Conservation (phyloP, 2,888 invertebrate species). For the Ichneumoninae sp. region DNA sequence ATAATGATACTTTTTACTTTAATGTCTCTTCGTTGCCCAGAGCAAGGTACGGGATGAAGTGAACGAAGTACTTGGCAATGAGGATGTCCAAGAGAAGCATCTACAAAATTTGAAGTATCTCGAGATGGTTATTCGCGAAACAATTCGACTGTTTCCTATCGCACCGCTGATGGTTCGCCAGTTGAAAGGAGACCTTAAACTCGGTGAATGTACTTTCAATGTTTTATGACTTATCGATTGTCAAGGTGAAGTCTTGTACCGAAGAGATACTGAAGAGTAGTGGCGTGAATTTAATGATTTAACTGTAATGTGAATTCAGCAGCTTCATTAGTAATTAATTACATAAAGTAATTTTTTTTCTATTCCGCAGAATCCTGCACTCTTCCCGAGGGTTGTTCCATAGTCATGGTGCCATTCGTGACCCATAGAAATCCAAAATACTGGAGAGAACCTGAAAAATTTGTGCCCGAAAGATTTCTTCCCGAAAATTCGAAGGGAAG, state of each 20-base stretch:
- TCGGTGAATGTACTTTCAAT: slow-evolving; percentile 58
- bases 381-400: slow-evolving; percentile 70
- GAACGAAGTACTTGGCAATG: slow-evolving; percentile 57
- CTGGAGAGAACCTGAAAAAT: slow-evolving; percentile 74
- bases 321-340: no score
- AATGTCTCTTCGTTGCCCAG: slow-evolving; percentile 13
- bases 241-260: neutral
- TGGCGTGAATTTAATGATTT: no score
- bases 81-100: slow-evolving; percentile 56
- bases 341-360: neutral
- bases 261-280: neutral
- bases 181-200: slow-evolving; percentile 67
- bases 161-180: slow-evolving; percentile 71
- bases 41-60: slow-evolving; percentile 69
- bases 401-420: slow-evolving; percentile 66
- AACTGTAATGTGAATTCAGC: no score
- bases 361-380: slow-evolving; percentile 65
- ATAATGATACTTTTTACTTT: neutral
- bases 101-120: slow-evolving; percentile 69
- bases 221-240: neutral
- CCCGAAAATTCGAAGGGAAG: slow-evolving; percentile 69
- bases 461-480: slow-evolving; percentile 73
- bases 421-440: slow-evolving; percentile 70
- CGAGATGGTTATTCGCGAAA: slow-evolving; percentile 72
- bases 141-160: slow-evolving; percentile 69